Percentiles rank a stretch among this genome's conserved stretches.
These are phyloP conservation scores for Lethocerus indicus DNA, from an alignment of 1,140 invertebrate species.

Conservation along the genomic window DNA sequence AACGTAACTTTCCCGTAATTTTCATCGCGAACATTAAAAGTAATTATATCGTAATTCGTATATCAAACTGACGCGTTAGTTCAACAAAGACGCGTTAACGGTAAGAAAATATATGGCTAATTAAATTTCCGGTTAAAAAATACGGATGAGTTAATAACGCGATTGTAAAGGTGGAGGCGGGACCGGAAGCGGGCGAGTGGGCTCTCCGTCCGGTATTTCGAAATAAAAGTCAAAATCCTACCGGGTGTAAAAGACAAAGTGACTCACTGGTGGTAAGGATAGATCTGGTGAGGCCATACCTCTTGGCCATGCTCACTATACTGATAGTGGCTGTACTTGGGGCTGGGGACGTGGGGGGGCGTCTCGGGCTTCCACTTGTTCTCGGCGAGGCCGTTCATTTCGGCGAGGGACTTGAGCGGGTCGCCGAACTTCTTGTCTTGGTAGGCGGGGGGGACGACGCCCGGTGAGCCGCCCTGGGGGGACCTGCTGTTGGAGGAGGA, in stretches of 20 bases:
- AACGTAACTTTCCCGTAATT: too few species aligned
- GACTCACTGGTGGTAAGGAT: conserved; percentile 43
- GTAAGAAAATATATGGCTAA: too few species aligned
- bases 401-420: conserved; percentile 37
- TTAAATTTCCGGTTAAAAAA: too few species aligned
- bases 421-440: conserved; percentile 22
- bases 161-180: too few species aligned
- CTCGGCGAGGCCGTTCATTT: conserved; percentile 34
- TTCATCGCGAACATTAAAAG: too few species aligned
- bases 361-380: conserved; percentile 30
- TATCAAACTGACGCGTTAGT: too few species aligned
- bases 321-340: conserved; percentile 22
- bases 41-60: too few species aligned
- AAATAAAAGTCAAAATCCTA: too few species aligned
- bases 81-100: too few species aligned
- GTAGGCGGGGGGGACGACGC: conserved; percentile 16
- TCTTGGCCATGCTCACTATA: conserved; percentile 22
- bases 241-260: conserved; percentile 16
- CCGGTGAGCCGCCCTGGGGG: conserved; percentile 16
- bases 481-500: conserved; percentile 21
- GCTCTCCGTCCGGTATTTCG: too few species aligned
- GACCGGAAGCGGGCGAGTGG: too few species aligned
- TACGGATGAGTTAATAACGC: too few species aligned
- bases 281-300: conserved; percentile 46
- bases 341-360: conserved; percentile 20